A percentile compares a stretch with the other conserved stretches of the same genome.
These are phyloP conservation scores for Ptiloglossa arizonensis DNA, from an alignment of 1,140 invertebrate genomes.

Conservation along the genomic window DNA sequence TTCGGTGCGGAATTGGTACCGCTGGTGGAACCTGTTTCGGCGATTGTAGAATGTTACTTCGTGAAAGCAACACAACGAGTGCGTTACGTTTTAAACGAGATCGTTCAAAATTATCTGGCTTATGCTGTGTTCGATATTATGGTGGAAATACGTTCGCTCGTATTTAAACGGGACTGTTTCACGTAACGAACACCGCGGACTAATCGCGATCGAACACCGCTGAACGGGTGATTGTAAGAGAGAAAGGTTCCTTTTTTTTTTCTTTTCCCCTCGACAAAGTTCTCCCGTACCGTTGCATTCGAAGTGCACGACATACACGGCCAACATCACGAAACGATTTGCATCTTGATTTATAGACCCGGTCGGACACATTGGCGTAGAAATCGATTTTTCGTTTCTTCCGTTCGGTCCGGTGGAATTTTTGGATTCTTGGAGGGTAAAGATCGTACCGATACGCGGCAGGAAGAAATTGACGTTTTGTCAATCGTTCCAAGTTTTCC, in stretches of 20 bases:
- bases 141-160: not conserved
- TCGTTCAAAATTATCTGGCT: too few relatives aligned
- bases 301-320: not conserved
- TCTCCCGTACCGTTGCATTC: not conserved
- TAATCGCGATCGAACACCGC: conserved; percentile 20
- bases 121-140: not conserved
- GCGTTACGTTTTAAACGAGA: too few relatives aligned
- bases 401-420: not conserved
- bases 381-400: too few relatives aligned
- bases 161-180: conserved; percentile 14
- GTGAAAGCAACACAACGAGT: too few relatives aligned
- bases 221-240: conserved; percentile 29
- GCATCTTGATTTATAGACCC: conserved; percentile 38
- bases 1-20: too few relatives aligned
- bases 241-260: conserved; percentile 40
- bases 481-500: too few relatives aligned
- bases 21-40: too few relatives aligned
- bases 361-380: not conserved
- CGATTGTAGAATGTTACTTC: too few relatives aligned
- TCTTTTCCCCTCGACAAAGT: not conserved
- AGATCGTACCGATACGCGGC: too few relatives aligned
- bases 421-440: too few relatives aligned
- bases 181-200: not conserved
- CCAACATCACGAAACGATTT: conserved; percentile 39
- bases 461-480: too few relatives aligned